A percentile compares a stretch with the other conserved stretches of the same genome.
Conservation (phyloP, 2,797 vertebrate species). For the Pithecia hirsuta region DNA sequence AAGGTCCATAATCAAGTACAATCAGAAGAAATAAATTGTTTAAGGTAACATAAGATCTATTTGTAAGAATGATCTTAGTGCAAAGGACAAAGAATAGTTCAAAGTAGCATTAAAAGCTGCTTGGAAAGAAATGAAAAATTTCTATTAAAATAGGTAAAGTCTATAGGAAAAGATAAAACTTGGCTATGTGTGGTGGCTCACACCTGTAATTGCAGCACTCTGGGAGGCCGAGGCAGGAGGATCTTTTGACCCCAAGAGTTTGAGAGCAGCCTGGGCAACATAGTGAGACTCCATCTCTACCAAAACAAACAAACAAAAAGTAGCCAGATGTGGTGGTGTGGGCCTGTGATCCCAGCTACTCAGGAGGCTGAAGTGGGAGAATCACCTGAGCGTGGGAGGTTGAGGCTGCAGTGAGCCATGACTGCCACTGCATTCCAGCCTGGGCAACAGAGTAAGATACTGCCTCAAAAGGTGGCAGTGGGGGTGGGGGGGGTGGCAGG, state of each 20-base stretch:
- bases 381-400: neutral
- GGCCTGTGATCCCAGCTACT: neutral
- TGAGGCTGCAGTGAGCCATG: neutral
- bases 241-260: neutral
- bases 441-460: neutral
- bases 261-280: neutral
- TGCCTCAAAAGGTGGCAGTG: neutral
- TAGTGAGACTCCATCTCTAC: neutral
- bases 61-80: neutral
- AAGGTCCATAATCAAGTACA: neutral
- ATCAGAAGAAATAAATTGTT: neutral
- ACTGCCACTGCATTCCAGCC: neutral
- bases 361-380: neutral
- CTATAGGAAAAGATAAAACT: neutral
- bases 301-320: neutral
- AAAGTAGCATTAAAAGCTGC: neutral
- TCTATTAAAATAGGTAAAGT: neutral
- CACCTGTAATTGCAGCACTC: neutral
- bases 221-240: neutral
- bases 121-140: neutral
- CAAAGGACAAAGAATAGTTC: neutral
- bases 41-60: neutral
- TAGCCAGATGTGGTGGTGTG: neutral
- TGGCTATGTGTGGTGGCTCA: neutral
- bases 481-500: too few relatives aligned